Base-by-base conservation (phyloP, 2,113 vertebrate genomes). In the Recurvirostra avosetta region DNA sequence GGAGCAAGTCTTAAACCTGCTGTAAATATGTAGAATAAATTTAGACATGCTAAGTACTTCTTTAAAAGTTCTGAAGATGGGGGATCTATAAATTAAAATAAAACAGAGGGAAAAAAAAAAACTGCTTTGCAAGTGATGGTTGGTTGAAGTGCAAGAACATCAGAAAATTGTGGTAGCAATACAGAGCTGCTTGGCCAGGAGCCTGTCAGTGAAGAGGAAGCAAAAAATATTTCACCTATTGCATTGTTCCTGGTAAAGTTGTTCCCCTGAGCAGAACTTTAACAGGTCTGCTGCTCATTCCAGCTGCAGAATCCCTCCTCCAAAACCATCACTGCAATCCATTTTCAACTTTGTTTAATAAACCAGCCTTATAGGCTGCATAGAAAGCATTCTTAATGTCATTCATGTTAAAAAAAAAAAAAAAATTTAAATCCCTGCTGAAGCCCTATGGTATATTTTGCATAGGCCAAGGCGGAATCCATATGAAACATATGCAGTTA, bases 21-120 rank as follows among this genome's bases (percentile, higher is more conserved):
- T 75, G 17, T 38, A 74, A 91, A 83, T 43, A 59, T 1, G 15
- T 23, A 61, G 34, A 32, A 50, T 11, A 75, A 65, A 82, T 22
- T 65, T 43, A 85, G 34, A 20, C 8, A 8, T 0, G 3, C 2
- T 50, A 62, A 74, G 34, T 4, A 5, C 12, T 67, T 47, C 38
- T 71, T 68, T 4, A 29, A 47, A 68, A 66, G 30, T 36, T 88
- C 26, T 56, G 45, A 86, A 85, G 36, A 40, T 34, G 16, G 2
- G 5, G 6, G 6, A 83, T 25, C 38, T 9, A 5, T 34, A 62
- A 62, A 80, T 30, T 47, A 75, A 78, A 88, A 63, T 5, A 9
- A 86, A 88, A 81, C 2, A 3, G 3, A 3, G 2, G 8, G 4
- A 0, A 1, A 1, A 6, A 1, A 6, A 41, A 25, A 32, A 8